Base-by-base conservation (phyloP, 2,888 invertebrate genomes). In the Myopa tessellatipennis region DNA sequence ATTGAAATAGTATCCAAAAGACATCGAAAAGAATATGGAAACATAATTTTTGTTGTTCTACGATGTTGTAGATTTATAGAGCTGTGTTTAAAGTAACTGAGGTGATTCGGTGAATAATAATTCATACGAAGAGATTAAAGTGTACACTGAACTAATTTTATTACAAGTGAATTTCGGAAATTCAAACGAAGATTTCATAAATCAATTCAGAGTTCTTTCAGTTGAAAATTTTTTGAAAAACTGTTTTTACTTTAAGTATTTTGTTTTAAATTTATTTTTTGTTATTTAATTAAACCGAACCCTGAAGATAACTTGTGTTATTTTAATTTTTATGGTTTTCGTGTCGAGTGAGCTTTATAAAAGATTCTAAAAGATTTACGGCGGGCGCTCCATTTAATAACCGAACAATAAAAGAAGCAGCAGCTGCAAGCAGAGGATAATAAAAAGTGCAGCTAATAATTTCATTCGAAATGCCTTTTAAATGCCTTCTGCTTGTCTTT, bases 281-380 rank as follows among this genome's bases (percentile, higher is more conserved):
- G 55, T n/a, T 55, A 6, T 55, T n/a, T 34, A 40, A 74, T 74
- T 50, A 65, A 73, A 52, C 18, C 50, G 55, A 16, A 52, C 34
- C 6, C 38, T 7, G 26, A 14, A 50, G 40, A 45, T 69, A 18
- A 75, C 7, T 45, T 45, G 45, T 40, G 38, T 12, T 60, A 40
- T 16, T 69, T 75, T 60, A 58, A 69, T 75, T 68, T 75, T 68
- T 75, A 75, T 45, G 40, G 45, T 60, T 60, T 75, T 75, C 68
- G 68, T 75, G 75, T 18, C 18, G 36, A 58, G 34, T 40, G 52
- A 65, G n/a, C 38, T 67, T n/a, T 26, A 38, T 18, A 18, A 36
- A 52, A 34, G 34, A 45, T 74, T 65, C 26, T 40, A 8, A 12
- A 55, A 60, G 38, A 45, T n/a, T 14, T 50, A 2, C 14, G 10